These are phyloP conservation scores for Torymus texanus DNA, from an alignment of 2,888 invertebrate species.

Conservation along the genomic window DNA sequence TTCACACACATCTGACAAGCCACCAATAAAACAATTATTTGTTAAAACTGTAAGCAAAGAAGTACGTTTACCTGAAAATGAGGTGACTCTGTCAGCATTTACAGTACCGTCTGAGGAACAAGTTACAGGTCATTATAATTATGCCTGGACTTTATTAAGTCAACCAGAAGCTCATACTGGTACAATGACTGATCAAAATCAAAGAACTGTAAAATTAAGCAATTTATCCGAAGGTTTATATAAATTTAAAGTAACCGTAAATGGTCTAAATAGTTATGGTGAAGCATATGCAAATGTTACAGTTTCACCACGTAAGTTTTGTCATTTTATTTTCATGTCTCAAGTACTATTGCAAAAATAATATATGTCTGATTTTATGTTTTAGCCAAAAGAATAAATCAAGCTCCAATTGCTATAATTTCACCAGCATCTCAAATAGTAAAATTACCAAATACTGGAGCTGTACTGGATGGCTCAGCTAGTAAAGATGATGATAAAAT, in stretches of 20 bases:
- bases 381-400: constrained; percentile 86
- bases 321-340: background rate
- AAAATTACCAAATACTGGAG: constrained; percentile 91
- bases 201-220: constrained; percentile 87
- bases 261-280: constrained; percentile 85
- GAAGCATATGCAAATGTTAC: constrained; percentile 93
- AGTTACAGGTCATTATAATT: constrained; percentile 86
- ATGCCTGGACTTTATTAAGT: constrained; percentile 90
- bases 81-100: constrained; percentile 88
- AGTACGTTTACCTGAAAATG: constrained; percentile 88
- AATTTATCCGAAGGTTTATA: constrained; percentile 92
- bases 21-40: constrained; percentile 81
- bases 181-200: constrained; percentile 89
- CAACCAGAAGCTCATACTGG: constrained; percentile 88
- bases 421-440: constrained; percentile 91
- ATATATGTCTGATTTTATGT: background rate
- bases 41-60: constrained; percentile 87
- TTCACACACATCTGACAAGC: constrained; percentile 73
- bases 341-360: constrained; percentile 6
- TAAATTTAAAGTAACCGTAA: constrained; percentile 90
- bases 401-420: constrained; percentile 89
- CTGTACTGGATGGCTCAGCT: constrained; percentile 89
- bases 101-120: constrained; percentile 87
- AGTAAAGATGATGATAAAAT: constrained; percentile 91
- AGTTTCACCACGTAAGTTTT: constrained; percentile 82